A percentile compares a stretch with the other conserved stretches of the same genome.
Evolutionary conservation across 2,888 invertebrate species (phyloP).

Genomic region (Acanthoscelides obtectus): DNA sequence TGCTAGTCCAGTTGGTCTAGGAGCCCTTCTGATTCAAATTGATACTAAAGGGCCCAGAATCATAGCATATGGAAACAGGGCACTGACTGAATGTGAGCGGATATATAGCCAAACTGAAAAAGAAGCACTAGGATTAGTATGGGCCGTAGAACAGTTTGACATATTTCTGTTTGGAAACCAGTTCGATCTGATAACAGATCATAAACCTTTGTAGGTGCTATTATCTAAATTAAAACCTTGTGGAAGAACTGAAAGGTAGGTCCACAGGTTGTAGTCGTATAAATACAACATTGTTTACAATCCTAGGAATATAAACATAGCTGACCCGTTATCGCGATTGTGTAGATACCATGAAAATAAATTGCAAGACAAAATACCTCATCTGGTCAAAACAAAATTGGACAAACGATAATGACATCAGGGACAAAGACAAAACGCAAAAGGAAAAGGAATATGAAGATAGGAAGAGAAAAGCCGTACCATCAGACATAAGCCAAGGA

Average conservation of each 20-base stretch:
- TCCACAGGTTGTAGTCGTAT: slow-evolving; percentile 15
- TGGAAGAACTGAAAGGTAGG: slow-evolving; percentile 16
- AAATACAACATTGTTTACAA: slow-evolving; percentile 12
- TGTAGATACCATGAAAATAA: background rate
- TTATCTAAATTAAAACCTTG: slow-evolving; percentile 27
- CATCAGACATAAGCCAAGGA: too few species aligned
- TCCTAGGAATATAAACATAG: slow-evolving; percentile 15
- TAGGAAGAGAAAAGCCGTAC: too few species aligned
- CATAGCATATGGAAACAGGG: slow-evolving; percentile 29
- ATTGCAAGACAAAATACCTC: background rate
- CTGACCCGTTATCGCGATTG: slow-evolving; percentile 14
- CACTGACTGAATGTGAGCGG: slow-evolving; percentile 24
- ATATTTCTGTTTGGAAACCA: slow-evolving; percentile 19
- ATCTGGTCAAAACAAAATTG: too few species aligned
- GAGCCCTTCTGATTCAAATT: slow-evolving; percentile 27
- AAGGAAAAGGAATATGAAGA: too few species aligned
- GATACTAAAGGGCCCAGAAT: slow-evolving; percentile 20
- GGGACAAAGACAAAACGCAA: too few species aligned
- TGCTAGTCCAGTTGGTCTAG: slow-evolving; percentile 29
- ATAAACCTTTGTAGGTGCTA: slow-evolving; percentile 36
- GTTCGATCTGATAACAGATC: slow-evolving; percentile 25
- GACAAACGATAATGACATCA: too few species aligned
- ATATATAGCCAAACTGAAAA: slow-evolving; percentile 38
- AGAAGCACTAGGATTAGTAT: slow-evolving; percentile 40
- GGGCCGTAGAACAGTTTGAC: slow-evolving; percentile 33